Conservation (phyloP, 2,888 invertebrate genomes). For the Tenthredo notha region DNA sequence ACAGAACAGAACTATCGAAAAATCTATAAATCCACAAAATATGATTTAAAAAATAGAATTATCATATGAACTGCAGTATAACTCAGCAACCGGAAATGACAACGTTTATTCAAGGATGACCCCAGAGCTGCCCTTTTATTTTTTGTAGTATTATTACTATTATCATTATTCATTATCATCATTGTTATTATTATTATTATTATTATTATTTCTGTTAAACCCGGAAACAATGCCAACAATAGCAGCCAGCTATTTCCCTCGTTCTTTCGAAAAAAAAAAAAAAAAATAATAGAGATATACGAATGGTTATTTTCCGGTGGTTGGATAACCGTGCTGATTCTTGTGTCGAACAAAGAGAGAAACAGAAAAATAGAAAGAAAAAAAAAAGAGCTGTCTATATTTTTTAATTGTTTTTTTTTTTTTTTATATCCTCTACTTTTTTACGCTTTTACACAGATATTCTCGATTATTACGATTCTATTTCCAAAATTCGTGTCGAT, state of each 20-base stretch:
- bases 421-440: no score
- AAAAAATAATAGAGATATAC: neutral
- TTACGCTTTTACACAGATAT: no score
- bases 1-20: neutral
- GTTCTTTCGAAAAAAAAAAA: neutral
- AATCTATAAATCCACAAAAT: neutral
- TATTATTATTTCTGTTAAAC: neutral
- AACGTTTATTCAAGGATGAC: neutral
- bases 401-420: neutral
- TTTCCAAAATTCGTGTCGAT: neutral
- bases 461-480: no score
- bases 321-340: constrained; percentile 3
- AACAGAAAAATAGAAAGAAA: neutral
- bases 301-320: constrained; percentile 34
- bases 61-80: neutral
- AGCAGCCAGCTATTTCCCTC: neutral
- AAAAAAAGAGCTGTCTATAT: neutral
- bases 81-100: neutral
- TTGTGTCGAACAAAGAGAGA: neutral
- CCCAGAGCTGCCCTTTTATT: neutral
- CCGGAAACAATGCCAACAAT: constrained; percentile 44
- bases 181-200: neutral
- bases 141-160: constrained; percentile 22
- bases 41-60: neutral
- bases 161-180: neutral